A percentile compares a stretch with the other conserved stretches of the same genome.
Evolutionary conservation across 1,140 invertebrate species (phyloP).

Genomic region (Asbolus verrucosus): DNA sequence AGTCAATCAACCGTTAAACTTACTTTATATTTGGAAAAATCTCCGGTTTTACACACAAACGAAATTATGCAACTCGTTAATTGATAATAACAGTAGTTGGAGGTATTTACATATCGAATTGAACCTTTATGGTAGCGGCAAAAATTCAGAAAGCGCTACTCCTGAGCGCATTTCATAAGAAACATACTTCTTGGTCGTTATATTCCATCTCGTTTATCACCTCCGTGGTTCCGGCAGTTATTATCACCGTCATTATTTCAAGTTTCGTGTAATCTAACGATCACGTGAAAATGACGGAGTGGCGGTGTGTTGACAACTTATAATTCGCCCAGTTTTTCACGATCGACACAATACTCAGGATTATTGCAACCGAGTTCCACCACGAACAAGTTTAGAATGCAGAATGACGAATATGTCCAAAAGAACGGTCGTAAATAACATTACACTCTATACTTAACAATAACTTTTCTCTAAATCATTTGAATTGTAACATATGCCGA

Average conservation of each 20-base stretch:
- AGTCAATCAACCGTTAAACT: conserved; percentile 46
- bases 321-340: conserved; percentile 14
- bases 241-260: conserved; percentile 30
- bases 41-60: conserved; percentile 35
- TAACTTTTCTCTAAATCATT: conserved; percentile 32
- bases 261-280: conserved; percentile 12
- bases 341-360: neutral
- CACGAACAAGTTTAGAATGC: neutral
- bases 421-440: conserved; percentile 18
- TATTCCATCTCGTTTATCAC: conserved; percentile 33
- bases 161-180: neutral
- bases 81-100: conserved; percentile 35
- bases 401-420: conserved; percentile 19
- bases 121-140: neutral
- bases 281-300: conserved; percentile 20
- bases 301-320: conserved; percentile 10
- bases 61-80: conserved; percentile 39
- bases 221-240: conserved; percentile 18
- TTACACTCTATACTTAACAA: conserved; percentile 29
- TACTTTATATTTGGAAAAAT: conserved; percentile 39
- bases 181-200: conserved; percentile 20
- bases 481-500: conserved; percentile 17
- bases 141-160: conserved; percentile 8
- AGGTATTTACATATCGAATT: conserved; percentile 31
- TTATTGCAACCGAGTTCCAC: conserved; percentile 17